phyloP scores from a whole-genome alignment of 1,140 invertebrate species.

The Melitaea cinxia region DNA sequence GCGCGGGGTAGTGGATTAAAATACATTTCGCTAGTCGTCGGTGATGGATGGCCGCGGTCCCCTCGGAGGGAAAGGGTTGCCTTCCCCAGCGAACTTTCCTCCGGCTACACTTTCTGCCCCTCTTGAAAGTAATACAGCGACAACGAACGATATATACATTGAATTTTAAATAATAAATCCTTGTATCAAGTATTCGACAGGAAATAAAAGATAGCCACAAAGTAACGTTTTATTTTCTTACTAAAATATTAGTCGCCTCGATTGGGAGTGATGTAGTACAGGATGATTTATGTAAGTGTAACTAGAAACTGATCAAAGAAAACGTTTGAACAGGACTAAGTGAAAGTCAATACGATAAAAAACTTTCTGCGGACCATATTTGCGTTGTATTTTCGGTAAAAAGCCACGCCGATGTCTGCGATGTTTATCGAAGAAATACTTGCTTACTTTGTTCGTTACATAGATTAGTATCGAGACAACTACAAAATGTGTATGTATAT shows the following conservation, averaged over 20 bases:
- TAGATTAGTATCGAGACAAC: neutral
- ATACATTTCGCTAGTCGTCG: slow-evolving; percentile 73
- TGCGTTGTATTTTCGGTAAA: slow-evolving; percentile 43
- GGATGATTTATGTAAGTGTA: slow-evolving; percentile 35
- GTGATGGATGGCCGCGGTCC: slow-evolving; percentile 67
- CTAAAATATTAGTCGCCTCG: neutral
- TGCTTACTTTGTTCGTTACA: neutral
- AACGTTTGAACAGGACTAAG: slow-evolving; percentile 62
- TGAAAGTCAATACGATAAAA: slow-evolving; percentile 69
- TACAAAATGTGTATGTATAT: no score
- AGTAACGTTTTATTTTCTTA: neutral
- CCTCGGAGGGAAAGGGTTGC: slow-evolving; percentile 68
- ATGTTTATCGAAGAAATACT: slow-evolving; percentile 16
- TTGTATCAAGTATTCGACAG: neutral
- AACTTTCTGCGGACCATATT: slow-evolving; percentile 50
- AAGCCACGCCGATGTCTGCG: slow-evolving; percentile 6
- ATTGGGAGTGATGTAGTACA: neutral
- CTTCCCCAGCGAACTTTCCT: slow-evolving; percentile 27
- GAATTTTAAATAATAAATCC: slow-evolving; percentile 2
- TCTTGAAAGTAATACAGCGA: slow-evolving; percentile 40
- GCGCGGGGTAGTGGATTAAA: slow-evolving; percentile 76
- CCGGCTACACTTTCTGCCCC: slow-evolving; percentile 11
- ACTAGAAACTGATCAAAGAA: slow-evolving; percentile 48
- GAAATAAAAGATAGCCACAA: neutral
- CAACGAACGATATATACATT: slow-evolving; percentile 37